Percentiles rank a stretch among this genome's conserved stretches.
These are phyloP conservation scores for Ariolimax columbianus DNA, from an alignment of 2,888 invertebrate genomes.

Conservation along the genomic window DNA sequence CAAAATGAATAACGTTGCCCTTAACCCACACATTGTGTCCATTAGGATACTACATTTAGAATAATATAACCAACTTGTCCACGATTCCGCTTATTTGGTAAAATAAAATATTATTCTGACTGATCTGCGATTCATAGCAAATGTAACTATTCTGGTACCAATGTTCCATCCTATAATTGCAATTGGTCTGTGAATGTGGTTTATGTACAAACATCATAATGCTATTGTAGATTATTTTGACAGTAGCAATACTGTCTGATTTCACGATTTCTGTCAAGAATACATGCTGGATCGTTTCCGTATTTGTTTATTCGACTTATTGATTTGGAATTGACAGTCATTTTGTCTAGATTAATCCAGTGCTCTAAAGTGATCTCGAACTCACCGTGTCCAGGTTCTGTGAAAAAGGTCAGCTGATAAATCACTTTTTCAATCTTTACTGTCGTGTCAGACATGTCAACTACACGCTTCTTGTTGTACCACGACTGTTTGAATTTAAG, in stretches of 20 bases:
- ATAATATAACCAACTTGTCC: too few relatives aligned
- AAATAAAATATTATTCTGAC: too few relatives aligned
- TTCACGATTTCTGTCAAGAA: conserved; percentile 82
- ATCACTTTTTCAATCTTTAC: conserved; percentile 83
- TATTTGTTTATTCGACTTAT: conserved; percentile 91
- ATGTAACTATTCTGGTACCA: too few relatives aligned
- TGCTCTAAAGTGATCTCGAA: conserved; percentile 90
- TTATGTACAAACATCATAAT: too few relatives aligned
- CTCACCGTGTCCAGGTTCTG: conserved; percentile 87
- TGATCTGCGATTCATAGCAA: too few relatives aligned
- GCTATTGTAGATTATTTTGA: neutral
- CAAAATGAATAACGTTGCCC: too few relatives aligned
- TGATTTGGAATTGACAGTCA: conserved; percentile 84
- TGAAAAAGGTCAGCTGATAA: conserved; percentile 88
- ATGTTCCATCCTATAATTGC: too few relatives aligned
- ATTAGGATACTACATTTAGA: too few relatives aligned
- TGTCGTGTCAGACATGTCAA: conserved; percentile 85
- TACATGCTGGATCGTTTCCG: conserved; percentile 88
- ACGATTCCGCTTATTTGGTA: too few relatives aligned
- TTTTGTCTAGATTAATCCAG: conserved; percentile 81
- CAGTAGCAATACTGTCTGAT: conserved; percentile 92
- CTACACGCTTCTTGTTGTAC: conserved; percentile 85
- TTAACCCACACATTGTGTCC: too few relatives aligned
- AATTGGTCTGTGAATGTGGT: too few relatives aligned
- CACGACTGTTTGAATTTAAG: conserved; percentile 88